These are phyloP conservation scores for Zonotrichia leucophrys DNA, from an alignment of 2,113 vertebrate species.

Conservation along the genomic window DNA sequence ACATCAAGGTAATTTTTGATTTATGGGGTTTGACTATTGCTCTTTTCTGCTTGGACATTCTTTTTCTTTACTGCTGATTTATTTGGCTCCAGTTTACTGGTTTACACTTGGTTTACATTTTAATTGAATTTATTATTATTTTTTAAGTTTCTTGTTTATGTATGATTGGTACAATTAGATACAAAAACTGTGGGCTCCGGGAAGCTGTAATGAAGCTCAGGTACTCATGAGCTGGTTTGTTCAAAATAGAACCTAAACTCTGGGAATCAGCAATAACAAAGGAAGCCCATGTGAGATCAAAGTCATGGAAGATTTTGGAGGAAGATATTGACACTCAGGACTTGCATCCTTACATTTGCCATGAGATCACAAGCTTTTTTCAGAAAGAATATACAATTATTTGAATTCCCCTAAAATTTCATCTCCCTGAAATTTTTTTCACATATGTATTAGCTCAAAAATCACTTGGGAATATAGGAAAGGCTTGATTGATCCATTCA, in stretches of 20 bases:
- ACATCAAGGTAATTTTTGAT: not conserved
- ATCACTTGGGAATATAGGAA: not conserved
- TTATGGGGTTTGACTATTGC: not conserved
- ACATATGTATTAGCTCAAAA: not conserved
- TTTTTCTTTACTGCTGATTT: not conserved
- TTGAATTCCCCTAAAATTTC: not conserved
- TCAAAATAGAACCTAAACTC: not conserved
- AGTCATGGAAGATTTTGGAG: not conserved
- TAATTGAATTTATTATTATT: not conserved
- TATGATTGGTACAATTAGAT: not conserved
- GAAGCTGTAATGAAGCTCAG: not conserved
- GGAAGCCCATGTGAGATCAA: not conserved
- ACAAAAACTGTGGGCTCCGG: not conserved
- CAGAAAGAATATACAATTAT: not conserved
- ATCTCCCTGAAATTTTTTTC: not conserved
- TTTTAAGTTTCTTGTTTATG: not conserved
- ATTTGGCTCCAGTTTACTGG: not conserved
- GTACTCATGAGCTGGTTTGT: not conserved
- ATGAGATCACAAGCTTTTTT: not conserved
- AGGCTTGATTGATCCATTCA: accelerated
- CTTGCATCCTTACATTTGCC: not conserved
- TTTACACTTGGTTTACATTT: not conserved
- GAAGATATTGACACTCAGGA: not conserved
- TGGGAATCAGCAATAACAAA: not conserved
- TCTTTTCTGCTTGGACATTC: not conserved